Evolutionary conservation across 2,888 invertebrate species (phyloP).

Genomic region (Podotricha telesiphe): DNA sequence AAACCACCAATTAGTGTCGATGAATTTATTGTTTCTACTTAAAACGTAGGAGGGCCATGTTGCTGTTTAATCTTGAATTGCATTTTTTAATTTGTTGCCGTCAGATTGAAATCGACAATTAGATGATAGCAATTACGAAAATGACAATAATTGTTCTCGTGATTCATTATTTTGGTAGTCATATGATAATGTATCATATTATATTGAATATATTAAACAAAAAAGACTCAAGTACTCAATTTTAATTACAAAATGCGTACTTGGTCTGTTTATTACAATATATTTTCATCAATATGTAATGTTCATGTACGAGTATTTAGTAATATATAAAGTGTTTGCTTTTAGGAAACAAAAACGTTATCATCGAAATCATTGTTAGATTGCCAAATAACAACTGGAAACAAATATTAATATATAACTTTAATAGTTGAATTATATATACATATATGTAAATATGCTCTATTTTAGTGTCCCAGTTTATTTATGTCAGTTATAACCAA

Average conservation of each 20-base stretch:
- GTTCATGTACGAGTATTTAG: no score
- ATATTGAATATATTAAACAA: background rate
- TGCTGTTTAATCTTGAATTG: slow-evolving; percentile 77
- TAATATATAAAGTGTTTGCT: no score
- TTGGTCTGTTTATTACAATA: no score
- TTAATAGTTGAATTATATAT: background rate
- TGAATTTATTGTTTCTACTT: slow-evolving; percentile 84
- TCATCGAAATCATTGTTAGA: background rate
- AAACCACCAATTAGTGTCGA: slow-evolving; percentile 85
- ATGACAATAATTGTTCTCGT: slow-evolving; percentile 55
- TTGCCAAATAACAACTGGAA: background rate
- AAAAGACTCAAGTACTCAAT: no score
- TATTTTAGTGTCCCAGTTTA: background rate
- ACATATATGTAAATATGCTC: background rate
- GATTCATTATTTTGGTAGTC: slow-evolving; percentile 30
- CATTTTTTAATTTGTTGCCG: slow-evolving; percentile 70
- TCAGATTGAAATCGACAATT: slow-evolving; percentile 70
- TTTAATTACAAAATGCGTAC: background rate
- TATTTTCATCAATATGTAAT: no score
- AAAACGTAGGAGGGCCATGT: slow-evolving; percentile 81
- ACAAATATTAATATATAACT: background rate
- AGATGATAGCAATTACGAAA: slow-evolving; percentile 64
- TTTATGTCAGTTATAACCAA: background rate
- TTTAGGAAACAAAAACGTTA: background rate
- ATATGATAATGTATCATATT: background rate